These are phyloP conservation scores for Gadopsis bispinosus DNA, from an alignment of 2,797 vertebrate species.

Conservation along the genomic window DNA sequence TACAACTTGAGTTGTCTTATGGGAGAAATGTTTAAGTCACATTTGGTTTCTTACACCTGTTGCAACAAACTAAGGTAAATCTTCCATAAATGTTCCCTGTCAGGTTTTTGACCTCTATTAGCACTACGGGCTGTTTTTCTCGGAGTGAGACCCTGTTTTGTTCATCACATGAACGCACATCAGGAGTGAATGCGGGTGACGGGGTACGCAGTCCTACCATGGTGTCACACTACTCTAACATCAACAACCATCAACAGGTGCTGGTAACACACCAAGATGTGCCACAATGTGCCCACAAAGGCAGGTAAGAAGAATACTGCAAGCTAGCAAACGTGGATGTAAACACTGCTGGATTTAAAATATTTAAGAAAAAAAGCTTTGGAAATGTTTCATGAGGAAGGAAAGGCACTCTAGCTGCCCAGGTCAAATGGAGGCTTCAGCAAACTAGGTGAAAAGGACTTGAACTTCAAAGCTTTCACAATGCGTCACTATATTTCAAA, in stretches of 20 bases:
- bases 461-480: conserved; percentile 15
- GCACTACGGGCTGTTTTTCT: background rate
- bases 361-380: background rate
- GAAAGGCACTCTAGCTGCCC: background rate
- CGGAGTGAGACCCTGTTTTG: background rate
- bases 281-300: background rate
- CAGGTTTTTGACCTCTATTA: background rate
- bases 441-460: conserved; percentile 1
- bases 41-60: background rate
- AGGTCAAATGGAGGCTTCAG: background rate
- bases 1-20: background rate
- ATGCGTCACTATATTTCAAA: conserved; percentile 1
- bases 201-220: background rate
- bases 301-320: background rate
- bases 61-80: background rate
- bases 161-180: background rate
- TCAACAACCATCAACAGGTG: background rate
- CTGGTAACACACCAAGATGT: background rate
- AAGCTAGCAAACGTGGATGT: background rate
- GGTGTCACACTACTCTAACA: background rate
- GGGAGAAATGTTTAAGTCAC: background rate
- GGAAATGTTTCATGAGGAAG: background rate
- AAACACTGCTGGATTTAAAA: background rate
- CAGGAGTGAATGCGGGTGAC: background rate
- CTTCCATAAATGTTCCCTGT: background rate